Evolutionary conservation across 2,797 vertebrate genomes (phyloP).

Genomic region (Eptatretus atami): DNA sequence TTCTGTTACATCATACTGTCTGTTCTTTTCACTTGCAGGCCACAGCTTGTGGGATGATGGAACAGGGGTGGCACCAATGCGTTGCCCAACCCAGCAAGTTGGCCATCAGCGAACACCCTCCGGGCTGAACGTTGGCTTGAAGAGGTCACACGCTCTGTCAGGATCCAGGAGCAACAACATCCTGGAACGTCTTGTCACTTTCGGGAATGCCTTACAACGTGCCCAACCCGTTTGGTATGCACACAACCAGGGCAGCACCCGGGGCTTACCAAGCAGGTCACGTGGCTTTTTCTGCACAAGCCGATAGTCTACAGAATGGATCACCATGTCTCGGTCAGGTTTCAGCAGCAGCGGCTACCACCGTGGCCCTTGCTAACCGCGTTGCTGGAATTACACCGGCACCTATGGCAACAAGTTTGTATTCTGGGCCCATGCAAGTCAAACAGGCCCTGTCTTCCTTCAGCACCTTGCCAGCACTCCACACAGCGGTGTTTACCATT

Average conservation of each 20-base stretch:
- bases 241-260: no score
- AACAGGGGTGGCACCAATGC: slow-evolving; percentile 13
- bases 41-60: slow-evolving; percentile 16
- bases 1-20: no score
- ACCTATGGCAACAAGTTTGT: neutral
- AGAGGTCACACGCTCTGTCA: slow-evolving; percentile 43
- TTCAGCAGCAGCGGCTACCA: neutral
- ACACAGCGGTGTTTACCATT: no score
- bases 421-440: neutral
- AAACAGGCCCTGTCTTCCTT: no score
- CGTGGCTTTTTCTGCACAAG: no score
- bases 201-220: no score
- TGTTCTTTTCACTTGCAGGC: no score
- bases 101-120: slow-evolving; percentile 54
- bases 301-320: no score
- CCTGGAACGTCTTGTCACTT: slow-evolving; percentile 2
- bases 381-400: neutral
- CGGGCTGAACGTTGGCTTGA: slow-evolving; percentile 55
- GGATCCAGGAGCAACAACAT: slow-evolving; percentile 22
- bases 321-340: no score
- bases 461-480: no score
- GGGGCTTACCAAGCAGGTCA: no score
- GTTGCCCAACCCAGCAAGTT: slow-evolving; percentile 14
- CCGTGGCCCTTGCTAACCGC: neutral
- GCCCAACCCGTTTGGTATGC: no score